A percentile compares a stretch with the other conserved stretches of the same genome.
Conservation (phyloP, 2,797 vertebrate genomes). For the Falco cherrug region DNA sequence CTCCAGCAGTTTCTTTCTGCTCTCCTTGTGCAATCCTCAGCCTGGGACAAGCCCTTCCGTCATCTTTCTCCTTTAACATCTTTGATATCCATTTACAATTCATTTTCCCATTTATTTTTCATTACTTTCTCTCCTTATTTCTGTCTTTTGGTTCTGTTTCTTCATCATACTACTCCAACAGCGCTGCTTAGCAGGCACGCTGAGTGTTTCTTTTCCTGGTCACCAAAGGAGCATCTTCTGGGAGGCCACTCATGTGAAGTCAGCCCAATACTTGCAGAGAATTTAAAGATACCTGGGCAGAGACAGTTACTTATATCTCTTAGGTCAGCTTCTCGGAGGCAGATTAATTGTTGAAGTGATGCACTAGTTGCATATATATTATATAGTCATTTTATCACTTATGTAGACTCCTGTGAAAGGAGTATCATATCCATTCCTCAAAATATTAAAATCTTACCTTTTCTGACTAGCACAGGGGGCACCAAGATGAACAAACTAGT, state of each 20-base stretch:
- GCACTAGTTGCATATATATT: background rate
- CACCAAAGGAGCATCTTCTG: background rate
- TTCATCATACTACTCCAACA: fast-evolving
- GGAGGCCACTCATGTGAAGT: background rate
- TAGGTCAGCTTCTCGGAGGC: background rate
- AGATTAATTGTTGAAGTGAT: background rate
- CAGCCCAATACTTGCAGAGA: background rate
- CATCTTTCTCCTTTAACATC: background rate
- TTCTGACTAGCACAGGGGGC: conserved; percentile 47
- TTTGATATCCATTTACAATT: background rate
- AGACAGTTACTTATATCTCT: background rate
- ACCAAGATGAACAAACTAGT: conserved; percentile 64
- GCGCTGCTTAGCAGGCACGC: background rate
- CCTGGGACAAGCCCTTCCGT: background rate
- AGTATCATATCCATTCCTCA: background rate
- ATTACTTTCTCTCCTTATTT: fast-evolving
- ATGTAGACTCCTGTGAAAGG: background rate
- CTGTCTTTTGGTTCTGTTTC: background rate
- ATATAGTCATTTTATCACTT: background rate
- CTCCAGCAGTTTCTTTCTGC: background rate
- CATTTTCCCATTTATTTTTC: background rate
- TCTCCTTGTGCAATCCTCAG: background rate
- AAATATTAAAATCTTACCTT: conserved; percentile 57
- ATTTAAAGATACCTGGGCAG: background rate
- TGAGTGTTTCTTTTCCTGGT: background rate